A percentile compares a stretch with the other conserved stretches of the same genome.
phyloP scores from a whole-genome alignment of 1,140 invertebrate species.

The Temnothorax nylanderi region DNA sequence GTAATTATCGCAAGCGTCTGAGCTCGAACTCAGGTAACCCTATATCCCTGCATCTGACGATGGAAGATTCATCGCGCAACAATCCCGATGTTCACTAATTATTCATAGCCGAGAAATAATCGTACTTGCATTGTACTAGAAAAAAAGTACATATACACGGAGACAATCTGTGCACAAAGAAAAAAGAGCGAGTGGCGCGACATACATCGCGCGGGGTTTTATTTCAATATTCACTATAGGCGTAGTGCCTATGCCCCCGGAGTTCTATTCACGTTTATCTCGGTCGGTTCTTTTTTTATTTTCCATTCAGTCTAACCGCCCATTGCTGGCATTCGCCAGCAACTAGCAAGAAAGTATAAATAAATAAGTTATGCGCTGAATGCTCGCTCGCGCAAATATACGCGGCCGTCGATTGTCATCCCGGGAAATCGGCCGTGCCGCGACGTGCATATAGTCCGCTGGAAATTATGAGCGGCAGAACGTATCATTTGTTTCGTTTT shows the following conservation, averaged over 20 bases:
- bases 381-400: neutral
- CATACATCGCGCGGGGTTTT: neutral
- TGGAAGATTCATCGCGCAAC: slow-evolving; percentile 15
- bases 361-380: slow-evolving; percentile 46
- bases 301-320: slow-evolving; percentile 46
- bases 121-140: neutral
- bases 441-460: neutral
- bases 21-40: slow-evolving; percentile 15
- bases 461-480: slow-evolving; percentile 37
- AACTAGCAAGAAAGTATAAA: slow-evolving; percentile 40
- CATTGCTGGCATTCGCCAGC: slow-evolving; percentile 29
- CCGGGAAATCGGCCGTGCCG: neutral
- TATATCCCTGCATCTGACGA: slow-evolving; percentile 5
- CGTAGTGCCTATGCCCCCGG: neutral
- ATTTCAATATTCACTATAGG: neutral
- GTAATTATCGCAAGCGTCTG: slow-evolving; percentile 48
- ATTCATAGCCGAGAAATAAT: neutral
- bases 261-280: slow-evolving; percentile 43
- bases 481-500: slow-evolving; percentile 44
- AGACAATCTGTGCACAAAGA: neutral
- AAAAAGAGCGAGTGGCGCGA: neutral
- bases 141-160: neutral
- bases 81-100: slow-evolving; percentile 37
- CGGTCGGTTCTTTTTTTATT: slow-evolving; percentile 29
- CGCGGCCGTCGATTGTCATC: slow-evolving; percentile 20